Evolutionary conservation across 2,113 vertebrate species (phyloP).

Genomic region (Toxostoma redivivum): DNA sequence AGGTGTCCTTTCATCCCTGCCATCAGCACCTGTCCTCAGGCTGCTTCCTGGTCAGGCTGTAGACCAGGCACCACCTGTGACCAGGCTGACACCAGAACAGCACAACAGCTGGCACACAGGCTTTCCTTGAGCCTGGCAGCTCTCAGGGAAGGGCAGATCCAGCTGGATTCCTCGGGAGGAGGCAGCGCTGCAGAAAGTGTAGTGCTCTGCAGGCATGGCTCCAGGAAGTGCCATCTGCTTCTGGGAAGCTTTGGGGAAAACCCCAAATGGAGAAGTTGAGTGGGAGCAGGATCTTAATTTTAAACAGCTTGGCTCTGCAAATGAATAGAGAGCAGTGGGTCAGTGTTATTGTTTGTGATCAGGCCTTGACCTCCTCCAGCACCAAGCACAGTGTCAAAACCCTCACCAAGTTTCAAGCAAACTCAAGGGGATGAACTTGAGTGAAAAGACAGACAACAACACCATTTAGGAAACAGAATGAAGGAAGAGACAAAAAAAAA

Average conservation of each 20-base stretch:
- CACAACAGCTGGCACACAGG: neutral
- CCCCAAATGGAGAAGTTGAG: constrained; percentile 49
- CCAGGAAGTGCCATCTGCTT: constrained; percentile 27
- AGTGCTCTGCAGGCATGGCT: neutral
- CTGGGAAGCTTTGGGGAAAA: constrained; percentile 57
- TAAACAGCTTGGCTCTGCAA: constrained; percentile 23
- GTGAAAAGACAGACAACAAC: neutral
- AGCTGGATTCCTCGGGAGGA: fast-evolving
- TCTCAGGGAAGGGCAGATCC: neutral
- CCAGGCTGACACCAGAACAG: neutral
- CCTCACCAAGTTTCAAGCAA: neutral
- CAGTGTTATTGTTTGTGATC: neutral
- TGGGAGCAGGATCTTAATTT: constrained; percentile 38
- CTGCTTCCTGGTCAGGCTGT: neutral
- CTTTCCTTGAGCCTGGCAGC: neutral
- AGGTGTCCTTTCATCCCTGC: neutral
- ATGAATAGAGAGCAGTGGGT: neutral
- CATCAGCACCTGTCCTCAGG: neutral
- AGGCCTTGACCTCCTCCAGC: neutral
- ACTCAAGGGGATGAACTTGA: neutral
- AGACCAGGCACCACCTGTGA: neutral
- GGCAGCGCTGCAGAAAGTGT: neutral
- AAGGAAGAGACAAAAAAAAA: neutral
- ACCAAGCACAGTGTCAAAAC: neutral
- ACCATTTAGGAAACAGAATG: neutral